Evolutionary conservation across 2,113 vertebrate genomes (phyloP).

Genomic region (Rhynchopsitta pachyrhyncha): DNA sequence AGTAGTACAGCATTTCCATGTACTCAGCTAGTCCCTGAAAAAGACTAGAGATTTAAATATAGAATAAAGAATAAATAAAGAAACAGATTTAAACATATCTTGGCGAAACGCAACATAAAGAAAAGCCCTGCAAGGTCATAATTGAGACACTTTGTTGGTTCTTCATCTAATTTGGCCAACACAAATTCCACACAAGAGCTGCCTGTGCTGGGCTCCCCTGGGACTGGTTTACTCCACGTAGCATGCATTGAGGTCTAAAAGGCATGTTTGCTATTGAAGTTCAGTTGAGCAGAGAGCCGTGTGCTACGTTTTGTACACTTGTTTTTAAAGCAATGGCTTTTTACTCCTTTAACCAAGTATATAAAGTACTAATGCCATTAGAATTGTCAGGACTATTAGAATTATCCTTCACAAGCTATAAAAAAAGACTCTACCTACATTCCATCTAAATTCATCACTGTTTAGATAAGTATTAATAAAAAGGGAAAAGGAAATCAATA

Average conservation of each 20-base stretch:
- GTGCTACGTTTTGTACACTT: not conserved
- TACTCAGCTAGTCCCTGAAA: not conserved
- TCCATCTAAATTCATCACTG: not conserved
- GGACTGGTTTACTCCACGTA: not conserved
- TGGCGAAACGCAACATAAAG: not conserved
- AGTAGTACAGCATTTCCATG: not conserved
- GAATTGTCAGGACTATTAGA: not conserved
- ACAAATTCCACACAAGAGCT: not conserved
- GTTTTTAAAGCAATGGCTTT: slow-evolving; percentile 4
- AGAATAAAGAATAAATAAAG: not conserved
- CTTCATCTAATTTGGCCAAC: not conserved
- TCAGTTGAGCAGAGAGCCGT: not conserved
- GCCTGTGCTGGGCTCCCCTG: not conserved
- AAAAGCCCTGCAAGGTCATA: not conserved
- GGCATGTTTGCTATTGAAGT: not conserved
- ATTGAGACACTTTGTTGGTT: not conserved
- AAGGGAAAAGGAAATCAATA: slow-evolving; percentile 18
- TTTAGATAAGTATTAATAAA: slow-evolving; percentile 23
- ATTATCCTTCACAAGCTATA: not conserved
- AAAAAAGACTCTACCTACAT: not conserved
- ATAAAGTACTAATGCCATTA: not conserved
- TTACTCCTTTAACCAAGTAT: not conserved
- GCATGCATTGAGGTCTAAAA: not conserved
- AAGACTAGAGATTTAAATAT: not conserved
- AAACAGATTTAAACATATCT: not conserved